A percentile compares a stretch with the other conserved stretches of the same genome.
phyloP scores from a whole-genome alignment of 1,140 invertebrate species.

The Rhyzopertha dominica region DNA sequence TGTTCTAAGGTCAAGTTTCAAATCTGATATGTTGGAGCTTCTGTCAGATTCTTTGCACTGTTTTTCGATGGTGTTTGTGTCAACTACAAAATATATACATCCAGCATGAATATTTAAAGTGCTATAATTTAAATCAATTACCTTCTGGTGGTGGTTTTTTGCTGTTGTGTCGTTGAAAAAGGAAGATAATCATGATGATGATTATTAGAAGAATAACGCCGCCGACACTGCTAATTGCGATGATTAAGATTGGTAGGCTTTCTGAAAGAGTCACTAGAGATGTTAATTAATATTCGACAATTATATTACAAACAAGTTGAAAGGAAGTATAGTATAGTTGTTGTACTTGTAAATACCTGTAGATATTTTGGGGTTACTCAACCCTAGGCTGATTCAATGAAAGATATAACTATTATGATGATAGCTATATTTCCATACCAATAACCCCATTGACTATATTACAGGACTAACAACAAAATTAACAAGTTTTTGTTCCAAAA shows the following conservation, averaged over 20 bases:
- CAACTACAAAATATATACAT: constrained; percentile 36
- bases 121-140: too few relatives aligned
- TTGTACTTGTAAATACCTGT: too few relatives aligned
- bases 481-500: too few relatives aligned
- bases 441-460: too few relatives aligned
- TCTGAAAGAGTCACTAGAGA: constrained; percentile 37
- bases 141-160: constrained; percentile 43
- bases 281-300: constrained; percentile 22
- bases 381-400: too few relatives aligned
- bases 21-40: constrained; percentile 84
- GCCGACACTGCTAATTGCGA: constrained; percentile 50
- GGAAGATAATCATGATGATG: constrained; percentile 51
- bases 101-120: too few relatives aligned
- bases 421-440: too few relatives aligned
- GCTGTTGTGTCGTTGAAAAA: constrained; percentile 48
- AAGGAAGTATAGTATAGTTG: too few relatives aligned
- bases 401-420: too few relatives aligned
- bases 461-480: too few relatives aligned
- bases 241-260: constrained; percentile 50
- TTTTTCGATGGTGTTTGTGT: constrained; percentile 60
- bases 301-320: too few relatives aligned
- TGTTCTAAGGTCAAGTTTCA: constrained; percentile 82
- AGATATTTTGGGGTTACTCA: too few relatives aligned
- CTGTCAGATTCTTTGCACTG: constrained; percentile 80
- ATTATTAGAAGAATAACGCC: constrained; percentile 52